Evolutionary conservation across 2,888 invertebrate genomes (phyloP), one percentile per base, ranked within the genome.

Genomic region (Auanema sp.): DNA sequence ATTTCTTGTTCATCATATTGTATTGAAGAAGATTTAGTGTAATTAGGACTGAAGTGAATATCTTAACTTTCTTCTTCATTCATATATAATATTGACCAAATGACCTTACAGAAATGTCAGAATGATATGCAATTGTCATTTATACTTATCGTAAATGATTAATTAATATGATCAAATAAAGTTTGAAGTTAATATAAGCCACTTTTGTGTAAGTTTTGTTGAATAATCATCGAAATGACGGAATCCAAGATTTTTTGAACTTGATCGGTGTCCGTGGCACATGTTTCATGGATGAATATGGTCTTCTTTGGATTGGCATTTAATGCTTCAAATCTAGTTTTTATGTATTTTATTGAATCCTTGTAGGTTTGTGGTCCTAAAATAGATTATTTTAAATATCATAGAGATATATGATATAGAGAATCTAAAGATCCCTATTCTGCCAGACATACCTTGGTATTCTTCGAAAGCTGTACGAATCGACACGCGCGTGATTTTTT

Each of bases 141-240:
- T 33, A 33, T 33, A 33, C 33, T 33, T 33, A 33, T 33, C n/a
- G 33, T 33, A 33, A 33, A 33, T 33, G 33, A 33, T 33, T 33
- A 33, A 33, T 33, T 33, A 58, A 55, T 58, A n/a, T 24, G n/a
- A 58, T 21, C 53, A 43, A 18, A 43, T 12, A 54, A 64, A 16
- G 25, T 52, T 18, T 40, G n/a, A 5, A 49, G 24, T 72, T 59
- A 81, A 66, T 81, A 81, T 16, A 82, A 69, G 43, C 81, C 81
- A 50, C 75, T 78, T 64, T 82, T 81, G 71, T 82, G 81, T 25
- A 82, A 68, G 64, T 81, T 81, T 55, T 71, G 68, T 57, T 79
- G 80, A 44, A 81, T 80, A 24, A 81, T 81, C 78, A 79, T 80
- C 2, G 77, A 75, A 54, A 80, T 81, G 6, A 81, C 81, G 2